Evolutionary conservation across 1,140 invertebrate species (phyloP).

Genomic region (Halictus rubicundus): DNA sequence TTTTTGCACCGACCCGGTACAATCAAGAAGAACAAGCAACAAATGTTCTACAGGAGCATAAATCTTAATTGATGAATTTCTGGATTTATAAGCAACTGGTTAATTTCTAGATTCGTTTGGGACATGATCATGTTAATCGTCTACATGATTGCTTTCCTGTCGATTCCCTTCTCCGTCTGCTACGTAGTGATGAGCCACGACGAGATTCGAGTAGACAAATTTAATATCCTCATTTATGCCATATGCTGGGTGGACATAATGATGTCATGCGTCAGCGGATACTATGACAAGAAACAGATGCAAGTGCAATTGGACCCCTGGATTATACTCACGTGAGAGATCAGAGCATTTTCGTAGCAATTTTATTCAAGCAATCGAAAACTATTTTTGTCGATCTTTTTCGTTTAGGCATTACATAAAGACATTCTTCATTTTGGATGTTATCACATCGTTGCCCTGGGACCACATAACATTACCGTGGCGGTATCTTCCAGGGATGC

Average conservation of each 20-base stretch:
- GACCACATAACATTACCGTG: constrained; percentile 71
- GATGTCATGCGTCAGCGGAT: constrained; percentile 69
- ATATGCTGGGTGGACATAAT: constrained; percentile 75
- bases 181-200: constrained; percentile 72
- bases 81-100: not conserved
- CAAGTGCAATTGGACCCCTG: constrained; percentile 64
- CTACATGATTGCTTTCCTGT: constrained; percentile 67
- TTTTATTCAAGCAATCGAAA: no score
- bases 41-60: no score
- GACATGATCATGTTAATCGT: constrained; percentile 70
- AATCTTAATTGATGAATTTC: not conserved
- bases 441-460: constrained; percentile 74
- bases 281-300: constrained; percentile 52
- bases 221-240: constrained; percentile 69
- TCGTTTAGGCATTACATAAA: constrained; percentile 66
- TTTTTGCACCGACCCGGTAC: no score
- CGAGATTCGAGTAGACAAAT: constrained; percentile 59
- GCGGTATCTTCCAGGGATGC: constrained; percentile 67
- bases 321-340: constrained; percentile 70
- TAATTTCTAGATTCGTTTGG: constrained; percentile 72
- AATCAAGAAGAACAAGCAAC: no score
- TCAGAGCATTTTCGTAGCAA: no score
- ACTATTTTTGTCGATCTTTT: not conserved
- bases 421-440: constrained; percentile 68
- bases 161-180: constrained; percentile 73